These are phyloP conservation scores for Rachycentron canadum DNA, from an alignment of 2,797 vertebrate species.

Conservation along the genomic window DNA sequence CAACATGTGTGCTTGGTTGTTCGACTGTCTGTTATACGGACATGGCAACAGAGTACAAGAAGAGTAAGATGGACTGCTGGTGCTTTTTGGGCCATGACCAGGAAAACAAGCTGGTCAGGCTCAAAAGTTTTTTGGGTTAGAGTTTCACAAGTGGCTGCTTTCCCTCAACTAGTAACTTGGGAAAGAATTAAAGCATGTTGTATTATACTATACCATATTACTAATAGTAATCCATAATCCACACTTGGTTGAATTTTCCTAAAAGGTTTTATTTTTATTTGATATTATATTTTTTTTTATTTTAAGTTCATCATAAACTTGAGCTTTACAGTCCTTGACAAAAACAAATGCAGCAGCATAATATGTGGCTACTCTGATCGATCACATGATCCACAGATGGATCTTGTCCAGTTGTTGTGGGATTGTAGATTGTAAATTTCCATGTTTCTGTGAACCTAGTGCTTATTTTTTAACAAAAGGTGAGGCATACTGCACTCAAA, in stretches of 20 bases:
- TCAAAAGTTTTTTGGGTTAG: slow-evolving; percentile 8
- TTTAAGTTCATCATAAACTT: not conserved
- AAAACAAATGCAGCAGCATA: not conserved
- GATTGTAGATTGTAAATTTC: not conserved
- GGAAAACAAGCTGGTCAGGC: slow-evolving; percentile 27
- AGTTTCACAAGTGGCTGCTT: slow-evolving; percentile 50
- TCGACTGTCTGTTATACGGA: slow-evolving; percentile 20
- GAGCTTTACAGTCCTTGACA: not conserved
- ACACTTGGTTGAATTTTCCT: not conserved
- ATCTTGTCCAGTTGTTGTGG: not conserved
- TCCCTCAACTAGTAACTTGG: not conserved
- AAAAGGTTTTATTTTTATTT: not conserved
- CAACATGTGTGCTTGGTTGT: slow-evolving; percentile 48
- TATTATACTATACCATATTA: not conserved
- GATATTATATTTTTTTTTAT: not conserved
- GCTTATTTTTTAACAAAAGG: too few relatives aligned
- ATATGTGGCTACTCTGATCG: not conserved
- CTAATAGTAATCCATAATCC: not conserved
- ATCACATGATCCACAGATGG: not conserved
- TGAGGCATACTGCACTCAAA: too few relatives aligned
- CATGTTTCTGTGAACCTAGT: not conserved
- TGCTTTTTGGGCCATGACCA: slow-evolving; percentile 15
- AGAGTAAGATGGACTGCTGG: not conserved
- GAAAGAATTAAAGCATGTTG: not conserved
- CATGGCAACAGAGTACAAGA: slow-evolving; percentile 18